Evolutionary conservation across 2,888 invertebrate genomes (phyloP), one percentile per base, ranked within the genome.

Genomic region (Protonemura montana): DNA sequence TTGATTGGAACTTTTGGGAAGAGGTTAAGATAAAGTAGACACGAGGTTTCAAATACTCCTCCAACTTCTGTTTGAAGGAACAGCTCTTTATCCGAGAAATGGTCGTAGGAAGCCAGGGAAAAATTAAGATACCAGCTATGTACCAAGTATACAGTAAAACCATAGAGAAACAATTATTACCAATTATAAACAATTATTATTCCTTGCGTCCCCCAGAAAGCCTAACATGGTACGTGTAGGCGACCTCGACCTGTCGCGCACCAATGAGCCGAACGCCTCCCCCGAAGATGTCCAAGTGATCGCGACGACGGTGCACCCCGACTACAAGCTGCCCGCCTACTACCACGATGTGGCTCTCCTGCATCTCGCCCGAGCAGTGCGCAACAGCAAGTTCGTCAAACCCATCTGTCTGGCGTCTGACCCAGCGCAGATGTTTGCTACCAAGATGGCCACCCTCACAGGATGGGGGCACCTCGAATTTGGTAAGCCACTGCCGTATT

Each of bases 331-430:
- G 21, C 88, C 88, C 21, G 87, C 86, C 2, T 88, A 87, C 26
- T 89, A 89, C 86, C 84, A 89, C 86, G 89, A 89, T 86, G 87
- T 89, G 13, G 89, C 88, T 0, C 59, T 89, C 27, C 35, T 89
- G 0, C 88, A 85, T 59, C 85, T 89, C 42, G 29, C 81, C 76
- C 85, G 84, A 21, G 86, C 86, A 21, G 87, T 87, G 26, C 85
- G 41, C 28, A 87, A 86, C 25, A 87, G 85, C 35, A 76, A 86
- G 27, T 88, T 87, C 76, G 88, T 89, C 0, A 85, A 87, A 41
- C 88, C 89, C 10, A 87, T 88, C 41, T 89, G 89, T 80, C 86
- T 89, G n/a, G 89, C 89, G 26, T 59, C 85, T 27, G 82, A 81
- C 25, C 27, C 78, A 0, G 29, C 28, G 1, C 81, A 87, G 28